These are phyloP conservation scores for Xyrauchen texanus DNA, from an alignment of 2,113 vertebrate species.

Conservation along the genomic window DNA sequence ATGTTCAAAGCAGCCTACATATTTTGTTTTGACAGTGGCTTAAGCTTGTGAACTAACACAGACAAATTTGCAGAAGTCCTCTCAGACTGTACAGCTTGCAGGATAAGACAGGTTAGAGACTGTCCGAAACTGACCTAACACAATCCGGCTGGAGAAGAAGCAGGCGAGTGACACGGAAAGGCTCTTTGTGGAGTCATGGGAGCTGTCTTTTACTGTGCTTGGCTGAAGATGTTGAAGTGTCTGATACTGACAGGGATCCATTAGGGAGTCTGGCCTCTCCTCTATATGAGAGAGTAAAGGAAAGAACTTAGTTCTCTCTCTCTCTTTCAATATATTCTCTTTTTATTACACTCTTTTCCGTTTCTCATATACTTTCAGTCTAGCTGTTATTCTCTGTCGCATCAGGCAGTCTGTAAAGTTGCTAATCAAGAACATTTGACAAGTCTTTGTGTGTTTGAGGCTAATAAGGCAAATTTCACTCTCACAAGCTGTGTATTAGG, in stretches of 20 bases:
- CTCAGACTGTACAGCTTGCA: neutral
- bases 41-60: neutral
- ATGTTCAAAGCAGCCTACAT: neutral
- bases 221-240: conserved; percentile 54
- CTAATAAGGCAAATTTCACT: conserved; percentile 14
- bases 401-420: conserved; percentile 17
- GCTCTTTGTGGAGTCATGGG: conserved; percentile 52
- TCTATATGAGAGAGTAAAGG: conserved; percentile 33
- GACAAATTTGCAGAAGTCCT: conserved; percentile 7
- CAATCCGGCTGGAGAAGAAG: conserved; percentile 28
- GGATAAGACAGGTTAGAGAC: conserved; percentile 26
- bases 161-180: conserved; percentile 49
- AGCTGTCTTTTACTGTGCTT: conserved; percentile 47
- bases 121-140: conserved; percentile 47
- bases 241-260: conserved; percentile 54
- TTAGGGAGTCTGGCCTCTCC: conserved; percentile 51
- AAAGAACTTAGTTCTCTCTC: conserved; percentile 40
- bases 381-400: conserved; percentile 4
- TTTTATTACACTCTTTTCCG: conserved; percentile 25
- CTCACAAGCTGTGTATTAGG: neutral
- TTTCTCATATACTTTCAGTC: neutral
- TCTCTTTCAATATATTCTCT: conserved; percentile 36
- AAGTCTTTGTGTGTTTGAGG: conserved; percentile 23
- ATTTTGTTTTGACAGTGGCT: neutral
- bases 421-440: conserved; percentile 27